Base-by-base conservation (phyloP, 2,797 vertebrate species). In the Choloepus didactylus region DNA sequence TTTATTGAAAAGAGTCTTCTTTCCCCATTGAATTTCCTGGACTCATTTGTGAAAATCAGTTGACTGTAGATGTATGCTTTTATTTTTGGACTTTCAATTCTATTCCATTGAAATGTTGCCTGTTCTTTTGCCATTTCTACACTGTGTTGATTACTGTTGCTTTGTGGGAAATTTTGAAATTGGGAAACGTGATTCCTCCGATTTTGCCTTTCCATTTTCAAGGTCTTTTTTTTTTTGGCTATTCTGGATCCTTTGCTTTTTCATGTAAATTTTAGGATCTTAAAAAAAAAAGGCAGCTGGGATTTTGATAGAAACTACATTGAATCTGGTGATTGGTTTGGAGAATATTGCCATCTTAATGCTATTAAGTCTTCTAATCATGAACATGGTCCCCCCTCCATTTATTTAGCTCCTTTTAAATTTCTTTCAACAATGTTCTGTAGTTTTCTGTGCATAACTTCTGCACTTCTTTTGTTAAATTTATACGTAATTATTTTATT, bases 141-240 rank as follows among this genome's bases (percentile, higher is more conserved):
- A 23, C 35, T 23, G 9, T 79, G 6, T 73, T 73, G 31, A n/a
- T 66, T 84, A 87, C 66, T 93, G 87, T 46, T 56, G 38, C 46
- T 87, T 95, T 91, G 44, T 15, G 72, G 8, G 64, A 87, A 72
- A 8, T 73, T 79, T 80, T 67, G n/a, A 92, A 92, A 80, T 59
- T 59, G 51, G 72, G 2, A 82, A 59, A 35, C 27, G 3, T 49
- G 21, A 3, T 27, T 67, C 3, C 18, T 92, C 51, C 35, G 76
- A 29, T 41, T 76, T 62, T 66, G 29, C 70, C 77, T 76, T 77
- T 31, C 49, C 62, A 49, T 62, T 73, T 73, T 31, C 11, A 84
- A 70, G 59, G 56, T 60, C 35, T 35, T 35, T 35, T 35, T 35
- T 23, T 2, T 89, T 75, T 73, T 67, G 27, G 18, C n/a, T 92